Base-by-base conservation (phyloP, 2,888 invertebrate genomes). In the Cerastis leucographa region DNA sequence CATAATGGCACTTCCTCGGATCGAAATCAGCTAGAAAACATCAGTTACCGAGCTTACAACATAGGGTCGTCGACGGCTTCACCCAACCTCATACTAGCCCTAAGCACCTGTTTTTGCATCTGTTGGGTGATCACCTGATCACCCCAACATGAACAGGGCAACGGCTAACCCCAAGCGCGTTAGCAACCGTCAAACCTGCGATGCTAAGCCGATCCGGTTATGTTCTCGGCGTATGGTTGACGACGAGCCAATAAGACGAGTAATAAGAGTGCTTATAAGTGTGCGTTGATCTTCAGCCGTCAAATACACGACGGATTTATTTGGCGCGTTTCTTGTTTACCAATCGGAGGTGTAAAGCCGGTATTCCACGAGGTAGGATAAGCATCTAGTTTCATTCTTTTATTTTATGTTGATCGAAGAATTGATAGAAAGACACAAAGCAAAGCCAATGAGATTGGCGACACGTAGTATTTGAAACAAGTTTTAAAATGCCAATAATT, bases 271-370 rank as follows among this genome's bases (percentile, higher is more conserved):
- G 42, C n/a, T 42, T n/a, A 42, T n/a, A 64, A 8, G 42, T 64
- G 64, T 64, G 42, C n/a, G 64, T 35, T 64, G 14, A 64, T 35
- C 54, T 65, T 56, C 25, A 56, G 6, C 14, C 42, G 29, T 51
- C 56, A 74, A 35, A 74, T 59, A 81, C 49, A 51, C 14, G 42
- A 42, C 2, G 56, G 65, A 65, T 78, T 78, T 81, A 78, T 74
- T 74, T 25, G 56, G 22, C 49, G 17, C 35, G 75, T 65, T 65
- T 22, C 65, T 74, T 81, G 75, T 78, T 59, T 78, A 59, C 65
- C 14, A 74, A 78, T 14, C 22, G 22, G 4, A 42, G 46, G 29
- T 56, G 22, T 49, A 49, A 81, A 42, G 64, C 22, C 22, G 8
- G 40, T 51, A 35, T 56, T 65, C 8, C n/a, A 78, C 42, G n/a